Percentiles rank a stretch among this genome's conserved stretches.
Evolutionary conservation across 2,797 vertebrate species (phyloP).

Genomic region (Bucorvus abyssinicus): DNA sequence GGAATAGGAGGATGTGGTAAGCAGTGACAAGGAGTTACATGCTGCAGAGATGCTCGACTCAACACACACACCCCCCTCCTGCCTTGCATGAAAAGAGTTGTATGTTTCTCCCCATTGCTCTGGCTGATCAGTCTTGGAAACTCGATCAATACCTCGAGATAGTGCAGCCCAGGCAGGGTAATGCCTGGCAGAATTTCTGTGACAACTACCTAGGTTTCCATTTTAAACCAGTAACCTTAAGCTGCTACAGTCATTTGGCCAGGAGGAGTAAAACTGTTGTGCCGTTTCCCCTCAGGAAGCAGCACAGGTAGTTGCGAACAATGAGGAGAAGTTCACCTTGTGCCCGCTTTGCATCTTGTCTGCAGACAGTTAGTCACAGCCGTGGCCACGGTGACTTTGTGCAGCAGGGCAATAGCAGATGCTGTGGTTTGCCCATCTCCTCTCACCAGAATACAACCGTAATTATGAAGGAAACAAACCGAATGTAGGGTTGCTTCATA

Average conservation of each 20-base stretch:
- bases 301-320: background rate
- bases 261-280: background rate
- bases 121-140: background rate
- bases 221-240: background rate
- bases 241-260: background rate
- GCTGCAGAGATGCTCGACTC: background rate
- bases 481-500: background rate
- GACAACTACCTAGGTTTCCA: background rate
- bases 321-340: background rate
- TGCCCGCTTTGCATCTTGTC: background rate
- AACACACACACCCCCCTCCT: accelerated
- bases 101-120: accelerated
- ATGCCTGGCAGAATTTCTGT: background rate
- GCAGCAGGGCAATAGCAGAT: background rate
- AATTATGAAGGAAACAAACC: background rate
- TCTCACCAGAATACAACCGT: background rate
- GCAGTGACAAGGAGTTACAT: background rate
- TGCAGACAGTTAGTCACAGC: accelerated
- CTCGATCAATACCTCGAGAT: background rate
- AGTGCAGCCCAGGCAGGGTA: background rate
- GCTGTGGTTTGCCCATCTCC: background rate
- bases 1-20: background rate
- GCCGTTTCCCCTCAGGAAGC: background rate
- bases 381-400: background rate
- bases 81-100: background rate